These are phyloP conservation scores for Dendrocopos noguchii DNA, from an alignment of 2,113 vertebrate species.

Conservation along the genomic window DNA sequence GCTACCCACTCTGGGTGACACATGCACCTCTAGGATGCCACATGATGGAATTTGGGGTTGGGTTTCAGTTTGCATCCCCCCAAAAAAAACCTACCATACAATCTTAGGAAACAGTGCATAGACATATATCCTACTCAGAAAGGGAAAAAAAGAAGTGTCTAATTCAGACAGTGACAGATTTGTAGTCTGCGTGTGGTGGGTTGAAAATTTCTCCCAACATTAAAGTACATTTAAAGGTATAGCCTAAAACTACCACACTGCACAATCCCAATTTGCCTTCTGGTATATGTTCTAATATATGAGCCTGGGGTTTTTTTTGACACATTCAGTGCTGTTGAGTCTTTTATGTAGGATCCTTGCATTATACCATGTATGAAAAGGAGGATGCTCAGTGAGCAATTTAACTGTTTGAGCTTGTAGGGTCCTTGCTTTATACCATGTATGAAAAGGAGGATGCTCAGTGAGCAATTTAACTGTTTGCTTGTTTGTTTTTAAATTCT, in stretches of 20 bases:
- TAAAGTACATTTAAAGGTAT: too few species aligned
- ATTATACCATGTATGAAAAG: background rate
- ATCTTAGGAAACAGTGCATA: background rate
- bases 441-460: background rate
- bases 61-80: background rate
- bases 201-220: too few species aligned
- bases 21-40: background rate
- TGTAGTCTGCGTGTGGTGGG: background rate
- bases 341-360: background rate
- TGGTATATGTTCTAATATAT: background rate
- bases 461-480: background rate
- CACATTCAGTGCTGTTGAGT: background rate
- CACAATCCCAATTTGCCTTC: background rate
- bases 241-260: too few species aligned
- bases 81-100: background rate
- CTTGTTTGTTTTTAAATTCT: too few species aligned
- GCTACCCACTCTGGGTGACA: background rate
- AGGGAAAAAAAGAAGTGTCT: background rate
- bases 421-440: background rate
- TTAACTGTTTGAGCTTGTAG: background rate
- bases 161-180: background rate
- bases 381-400: background rate
- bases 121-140: background rate
- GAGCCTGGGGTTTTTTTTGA: background rate
- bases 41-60: slow-evolving; percentile 29